Conservation (phyloP, 2,113 vertebrate genomes). For the Zapornia atra region DNA sequence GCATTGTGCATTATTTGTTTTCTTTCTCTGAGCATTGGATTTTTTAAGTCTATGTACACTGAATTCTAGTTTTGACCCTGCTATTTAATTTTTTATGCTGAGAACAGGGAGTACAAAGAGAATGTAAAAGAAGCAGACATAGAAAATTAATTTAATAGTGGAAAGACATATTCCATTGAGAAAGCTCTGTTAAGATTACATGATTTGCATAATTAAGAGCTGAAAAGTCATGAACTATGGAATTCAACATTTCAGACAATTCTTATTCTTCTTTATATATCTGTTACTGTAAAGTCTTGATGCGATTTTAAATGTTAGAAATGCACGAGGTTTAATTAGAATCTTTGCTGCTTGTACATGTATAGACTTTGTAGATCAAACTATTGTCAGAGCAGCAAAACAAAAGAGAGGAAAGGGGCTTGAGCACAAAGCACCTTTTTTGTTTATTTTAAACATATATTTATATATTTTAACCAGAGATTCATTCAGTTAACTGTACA, state of each 20-base stretch:
- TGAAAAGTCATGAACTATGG: constrained; percentile 22
- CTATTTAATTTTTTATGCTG: background rate
- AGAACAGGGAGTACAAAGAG: background rate
- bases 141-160: constrained; percentile 18
- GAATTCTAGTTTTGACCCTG: background rate
- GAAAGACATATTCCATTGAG: background rate
- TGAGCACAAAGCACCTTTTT: background rate
- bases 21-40: background rate
- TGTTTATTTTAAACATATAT: background rate
- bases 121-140: background rate
- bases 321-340: background rate
- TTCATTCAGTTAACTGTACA: background rate
- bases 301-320: background rate
- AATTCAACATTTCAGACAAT: background rate
- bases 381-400: background rate
- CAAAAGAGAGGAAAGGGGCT: accelerated
- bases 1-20: background rate
- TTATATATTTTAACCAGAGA: background rate
- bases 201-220: constrained; percentile 24
- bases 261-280: background rate
- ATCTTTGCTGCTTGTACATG: background rate
- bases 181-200: background rate
- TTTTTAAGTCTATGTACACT: background rate
- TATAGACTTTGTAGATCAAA: background rate
- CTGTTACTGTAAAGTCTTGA: background rate